Conservation (phyloP, 2,797 vertebrate species). For the Champsocephalus gunnari region DNA sequence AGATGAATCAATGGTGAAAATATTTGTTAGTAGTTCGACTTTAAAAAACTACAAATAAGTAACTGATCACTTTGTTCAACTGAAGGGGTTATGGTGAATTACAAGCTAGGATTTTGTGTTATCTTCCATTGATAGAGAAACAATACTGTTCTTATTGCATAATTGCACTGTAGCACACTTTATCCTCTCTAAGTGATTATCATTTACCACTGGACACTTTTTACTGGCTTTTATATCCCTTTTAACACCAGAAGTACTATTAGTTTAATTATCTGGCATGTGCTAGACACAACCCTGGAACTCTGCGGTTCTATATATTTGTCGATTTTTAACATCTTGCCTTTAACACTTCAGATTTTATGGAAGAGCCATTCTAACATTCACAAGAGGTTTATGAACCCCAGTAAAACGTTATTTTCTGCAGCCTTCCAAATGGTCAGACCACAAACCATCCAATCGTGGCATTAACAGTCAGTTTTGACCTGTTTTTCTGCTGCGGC, state of each 20-base stretch:
- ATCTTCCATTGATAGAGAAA: slow-evolving; percentile 24
- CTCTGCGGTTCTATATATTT: slow-evolving; percentile 48
- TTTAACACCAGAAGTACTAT: slow-evolving; percentile 32
- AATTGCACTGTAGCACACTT: slow-evolving; percentile 3
- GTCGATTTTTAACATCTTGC: slow-evolving; percentile 65
- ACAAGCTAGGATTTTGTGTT: slow-evolving; percentile 8
- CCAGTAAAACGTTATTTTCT: slow-evolving; percentile 84
- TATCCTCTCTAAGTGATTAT: slow-evolving; percentile 43
- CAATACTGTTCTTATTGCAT: slow-evolving; percentile 5
- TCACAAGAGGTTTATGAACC: slow-evolving; percentile 83
- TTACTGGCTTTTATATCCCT: slow-evolving; percentile 44
- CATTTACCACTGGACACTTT: slow-evolving; percentile 49
- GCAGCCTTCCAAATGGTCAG: slow-evolving; percentile 77
- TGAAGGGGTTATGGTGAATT: slow-evolving; percentile 1
- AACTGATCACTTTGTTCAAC: too few relatives aligned
- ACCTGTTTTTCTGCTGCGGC: slow-evolving; percentile 81
- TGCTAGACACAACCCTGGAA: slow-evolving; percentile 33
- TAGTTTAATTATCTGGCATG: slow-evolving; percentile 34
- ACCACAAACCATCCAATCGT: slow-evolving; percentile 83
- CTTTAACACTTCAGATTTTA: slow-evolving; percentile 84
- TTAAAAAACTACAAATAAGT: not conserved
- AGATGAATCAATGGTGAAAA: not conserved
- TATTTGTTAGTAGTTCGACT: not conserved
- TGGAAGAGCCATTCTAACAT: slow-evolving; percentile 75
- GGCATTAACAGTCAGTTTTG: slow-evolving; percentile 80